These are phyloP conservation scores for Microctenopoma steveboyesi DNA, from an alignment of 2,797 vertebrate genomes.

Conservation along the genomic window DNA sequence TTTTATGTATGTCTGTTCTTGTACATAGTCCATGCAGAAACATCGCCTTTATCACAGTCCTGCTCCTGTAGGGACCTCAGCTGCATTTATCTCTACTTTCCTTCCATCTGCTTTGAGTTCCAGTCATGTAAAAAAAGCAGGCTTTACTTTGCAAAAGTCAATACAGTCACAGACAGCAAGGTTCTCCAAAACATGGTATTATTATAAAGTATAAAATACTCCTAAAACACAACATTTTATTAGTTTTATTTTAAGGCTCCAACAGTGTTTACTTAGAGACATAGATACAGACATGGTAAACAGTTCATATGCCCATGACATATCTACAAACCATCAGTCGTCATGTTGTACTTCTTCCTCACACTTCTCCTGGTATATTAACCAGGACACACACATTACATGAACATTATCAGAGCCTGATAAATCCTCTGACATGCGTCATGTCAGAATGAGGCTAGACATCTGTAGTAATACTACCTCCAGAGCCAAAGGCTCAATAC, in stretches of 20 bases:
- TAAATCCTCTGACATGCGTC: slow-evolving; percentile 36
- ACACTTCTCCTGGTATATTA: slow-evolving; percentile 43
- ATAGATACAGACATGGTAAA: too few relatives aligned
- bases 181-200: neutral
- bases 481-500: slow-evolving; percentile 41
- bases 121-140: slow-evolving; percentile 73
- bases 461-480: slow-evolving; percentile 51
- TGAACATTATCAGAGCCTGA: slow-evolving; percentile 39
- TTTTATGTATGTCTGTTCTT: too few relatives aligned
- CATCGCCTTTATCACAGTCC: slow-evolving; percentile 52
- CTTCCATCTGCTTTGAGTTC: slow-evolving; percentile 83
- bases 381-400: slow-evolving; percentile 52
- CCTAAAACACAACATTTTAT: neutral
- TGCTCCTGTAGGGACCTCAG: slow-evolving; percentile 69
- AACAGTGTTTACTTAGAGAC: neutral
- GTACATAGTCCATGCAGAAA: slow-evolving; percentile 29
- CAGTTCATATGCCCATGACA: neutral
- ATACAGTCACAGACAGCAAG: slow-evolving; percentile 34
- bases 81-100: slow-evolving; percentile 81
- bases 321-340: slow-evolving; percentile 28
- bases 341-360: slow-evolving; percentile 32
- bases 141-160: slow-evolving; percentile 65
- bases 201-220: neutral
- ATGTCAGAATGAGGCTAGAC: slow-evolving; percentile 61
- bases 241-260: neutral